Base-by-base conservation (phyloP, 1,140 invertebrate species). In the Microplitis mediator region DNA sequence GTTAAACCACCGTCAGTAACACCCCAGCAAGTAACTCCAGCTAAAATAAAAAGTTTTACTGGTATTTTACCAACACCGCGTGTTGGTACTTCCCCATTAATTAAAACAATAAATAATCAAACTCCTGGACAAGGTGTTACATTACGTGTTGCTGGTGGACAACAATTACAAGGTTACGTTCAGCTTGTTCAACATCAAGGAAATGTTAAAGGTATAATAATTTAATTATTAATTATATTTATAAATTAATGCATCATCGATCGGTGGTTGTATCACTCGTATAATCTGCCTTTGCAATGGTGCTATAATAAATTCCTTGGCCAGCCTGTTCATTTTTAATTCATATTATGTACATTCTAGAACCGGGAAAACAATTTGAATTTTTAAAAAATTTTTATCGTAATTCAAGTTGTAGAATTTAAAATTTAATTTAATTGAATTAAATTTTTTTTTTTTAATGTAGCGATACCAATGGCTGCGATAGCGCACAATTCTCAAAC, bases 111-210 rank as follows among this genome's bases (percentile, higher is more conserved):
- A 36, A 85, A 81, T 62, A 85, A 80, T 75, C 84, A 85, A 73
- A 74, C 68, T 52, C 75, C 74, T 67, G 34, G 82, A 14, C 84
- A 81, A 81, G 85, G 87, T 67, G 84, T 89, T 23, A 89, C 87
- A 3, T 76, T 88, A 56, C 81, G 87, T 78, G 85, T 89, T 4
- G 83, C 88, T 8, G 78, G 82, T 76, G 83, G 84, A n/a, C 82
- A 86, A 68, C 87, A 86, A 73, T 73, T 88, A 8, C 87, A 88
- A 77, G 86, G 88, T 67, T 88, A 88, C 0, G 82, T 91, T n/a
- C 90, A 91, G 78, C 79, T 91, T n/a, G 87, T 91, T 3, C 89
- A 86, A 73, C 90, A 90, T 78, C 88, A 88, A 78, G 88, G 88
- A 71, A 86, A 86, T 23, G 85, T 90, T 1, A 90, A 90, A 89